Evolutionary conservation across 2,113 vertebrate genomes (phyloP), one percentile per base, ranked within the genome.

Genomic region (Sylvicapra grimmia): DNA sequence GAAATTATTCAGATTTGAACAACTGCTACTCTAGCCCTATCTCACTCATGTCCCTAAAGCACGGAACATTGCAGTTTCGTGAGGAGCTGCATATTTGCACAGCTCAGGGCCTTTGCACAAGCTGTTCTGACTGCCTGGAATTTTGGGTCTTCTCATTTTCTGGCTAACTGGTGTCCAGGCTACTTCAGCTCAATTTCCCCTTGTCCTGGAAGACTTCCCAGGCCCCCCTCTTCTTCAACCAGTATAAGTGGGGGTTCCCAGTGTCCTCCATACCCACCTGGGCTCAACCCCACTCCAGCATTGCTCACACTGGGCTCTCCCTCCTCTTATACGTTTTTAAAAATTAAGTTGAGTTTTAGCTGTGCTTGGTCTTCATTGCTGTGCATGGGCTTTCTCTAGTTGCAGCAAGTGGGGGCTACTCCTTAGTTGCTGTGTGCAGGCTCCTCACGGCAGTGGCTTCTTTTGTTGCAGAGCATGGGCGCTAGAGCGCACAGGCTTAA

Each of bases 1-100:
- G 83, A 86, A 86, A 75, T 47, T n/a, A 49, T 5, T 86, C 23
- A 23, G 29, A 79, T 82, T 79, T 87, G 79, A 96, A 58, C 63
- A 29, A 14, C 23, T 51, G 27, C 19, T 77, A 59, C 54, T 92
- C 47, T 5, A 47, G 82, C 31, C 44, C 79, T 54, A 23, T 13
- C 53, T 36, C 40, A 21, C 33, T 27, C 15, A 1, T 9, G 33
- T 85, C 3, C 25, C 44, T 2, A 1, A 47, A 54, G 83, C 58
- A 29, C 8, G 51, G 40, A 56, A 58, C 4, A 0, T 63, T 19
- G 5, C 4, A 31, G 13, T 68, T 77, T 40, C 58, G 18, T 2
- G 6, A 93, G 61, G 44, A 51, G 51, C 25, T 7, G 27, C 29
- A 4, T 2, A 2, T 68, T 40, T 56, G n/a, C 19, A 1, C 29